Conservation (phyloP, 2,113 vertebrate genomes). For the Phylloscopus trochiloides region DNA sequence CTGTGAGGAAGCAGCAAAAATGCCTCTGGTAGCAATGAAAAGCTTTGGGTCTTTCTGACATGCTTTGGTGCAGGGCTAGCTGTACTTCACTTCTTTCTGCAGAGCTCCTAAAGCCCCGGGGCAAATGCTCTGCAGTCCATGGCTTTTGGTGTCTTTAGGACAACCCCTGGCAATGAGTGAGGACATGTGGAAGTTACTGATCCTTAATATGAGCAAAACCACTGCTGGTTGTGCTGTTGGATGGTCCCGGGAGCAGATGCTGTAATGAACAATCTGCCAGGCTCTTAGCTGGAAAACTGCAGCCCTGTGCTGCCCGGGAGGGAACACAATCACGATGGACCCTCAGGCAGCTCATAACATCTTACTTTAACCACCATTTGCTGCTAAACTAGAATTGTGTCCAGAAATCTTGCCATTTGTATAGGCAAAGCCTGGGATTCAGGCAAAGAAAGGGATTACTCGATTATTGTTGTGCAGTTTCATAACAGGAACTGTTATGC, state of each 20-base stretch:
- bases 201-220: background rate
- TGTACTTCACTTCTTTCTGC: background rate
- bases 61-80: background rate
- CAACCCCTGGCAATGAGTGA: background rate
- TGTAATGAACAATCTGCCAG: background rate
- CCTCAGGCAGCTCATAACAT: no score
- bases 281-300: accelerated
- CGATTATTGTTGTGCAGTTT: background rate
- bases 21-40: background rate
- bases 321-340: accelerated
- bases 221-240: background rate
- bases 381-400: background rate
- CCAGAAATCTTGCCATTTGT: background rate
- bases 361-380: background rate
- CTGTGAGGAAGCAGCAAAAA: background rate
- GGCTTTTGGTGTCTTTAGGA: background rate
- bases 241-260: background rate
- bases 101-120: background rate
- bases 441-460: background rate
- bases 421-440: background rate
- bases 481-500: background rate
- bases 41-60: background rate
- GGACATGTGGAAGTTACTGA: background rate
- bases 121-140: background rate
- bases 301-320: background rate